Evolutionary conservation across 2,888 invertebrate genomes (phyloP), one percentile per base, ranked within the genome.

Genomic region (Plutella xylostella): DNA sequence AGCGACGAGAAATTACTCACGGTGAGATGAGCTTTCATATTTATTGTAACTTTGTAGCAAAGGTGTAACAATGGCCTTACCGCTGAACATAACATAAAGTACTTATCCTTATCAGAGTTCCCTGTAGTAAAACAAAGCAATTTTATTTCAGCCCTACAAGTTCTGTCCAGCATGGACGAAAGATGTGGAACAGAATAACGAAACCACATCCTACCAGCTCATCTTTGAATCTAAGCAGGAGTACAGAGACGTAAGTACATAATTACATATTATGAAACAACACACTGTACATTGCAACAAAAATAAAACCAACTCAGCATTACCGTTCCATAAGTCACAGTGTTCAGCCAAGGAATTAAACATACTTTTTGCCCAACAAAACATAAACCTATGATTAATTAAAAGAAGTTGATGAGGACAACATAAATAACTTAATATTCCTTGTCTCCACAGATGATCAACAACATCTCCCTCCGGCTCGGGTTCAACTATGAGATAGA

Each of bases 401-500:
- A n/a, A n/a, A n/a, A n/a, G n/a, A n/a, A n/a, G n/a, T n/a, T n/a
- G n/a, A n/a, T n/a, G n/a, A n/a, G n/a, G n/a, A n/a, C n/a, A n/a
- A n/a, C n/a, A n/a, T n/a, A n/a, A n/a, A n/a, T 5, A 7, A 31
- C 2, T 6, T 14, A 2, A 31, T 31, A 31, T n/a, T n/a, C 11
- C 35, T 9, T 22, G 12, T 25, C 28, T 45, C 42, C 45, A 22
- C 57, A 80, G 79, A 83, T 83, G 82, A 58, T 80, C 45, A 65
- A 54, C 42, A 88, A 89, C 57, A 86, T 92, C 2, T 90, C 89
- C 14, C 72, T 69, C 1, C 84, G 90, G 0, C 75, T 92, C 4
- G 92, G 92, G 12, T 90, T 89, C 69, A 80, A 77, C 52, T 87
- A 88, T 61, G 78, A 78, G 47, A 58, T 87, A 14, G 83, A 87